Percentiles rank a stretch among this genome's conserved stretches.
phyloP scores from a whole-genome alignment of 2,797 vertebrate genomes.

The Spinibarbus caldwelli region DNA sequence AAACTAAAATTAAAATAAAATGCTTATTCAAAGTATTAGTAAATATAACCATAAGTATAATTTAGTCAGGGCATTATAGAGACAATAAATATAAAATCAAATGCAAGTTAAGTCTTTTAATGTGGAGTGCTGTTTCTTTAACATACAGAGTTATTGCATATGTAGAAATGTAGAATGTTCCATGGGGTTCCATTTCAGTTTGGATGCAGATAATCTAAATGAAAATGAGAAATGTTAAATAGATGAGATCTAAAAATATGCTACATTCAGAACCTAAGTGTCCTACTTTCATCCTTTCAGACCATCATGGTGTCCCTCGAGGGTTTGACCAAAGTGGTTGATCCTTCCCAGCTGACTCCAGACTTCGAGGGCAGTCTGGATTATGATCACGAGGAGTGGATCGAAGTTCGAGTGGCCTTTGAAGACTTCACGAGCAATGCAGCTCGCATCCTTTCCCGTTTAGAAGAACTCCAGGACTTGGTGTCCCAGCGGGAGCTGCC shows the following conservation, averaged over 20 bases:
- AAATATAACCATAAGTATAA: too few relatives aligned
- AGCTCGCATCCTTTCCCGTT: conserved; percentile 87
- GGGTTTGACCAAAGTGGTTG: conserved; percentile 97
- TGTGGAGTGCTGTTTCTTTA: background rate
- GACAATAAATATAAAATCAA: too few relatives aligned
- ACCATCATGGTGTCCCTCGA: conserved; percentile 98
- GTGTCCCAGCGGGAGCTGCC: conserved; percentile 94
- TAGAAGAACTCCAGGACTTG: conserved; percentile 95
- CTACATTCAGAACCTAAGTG: background rate
- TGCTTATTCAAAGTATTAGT: too few relatives aligned
- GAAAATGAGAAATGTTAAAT: background rate
- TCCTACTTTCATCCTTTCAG: conserved; percentile 67
- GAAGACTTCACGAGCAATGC: conserved; percentile 96
- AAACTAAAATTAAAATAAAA: too few relatives aligned
- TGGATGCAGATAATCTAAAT: background rate
- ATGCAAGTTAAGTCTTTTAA: background rate
- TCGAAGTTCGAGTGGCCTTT: conserved; percentile 91
- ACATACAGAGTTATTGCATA: background rate
- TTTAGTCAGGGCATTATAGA: too few relatives aligned
- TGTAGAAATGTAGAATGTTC: background rate
- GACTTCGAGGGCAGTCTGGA: conserved; percentile 97
- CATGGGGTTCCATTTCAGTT: background rate
- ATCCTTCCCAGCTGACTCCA: conserved; percentile 94
- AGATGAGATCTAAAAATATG: background rate
- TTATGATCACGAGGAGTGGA: conserved; percentile 98